Conservation (phyloP, 1,140 invertebrate genomes). For the Cydia fagiglandana region DNA sequence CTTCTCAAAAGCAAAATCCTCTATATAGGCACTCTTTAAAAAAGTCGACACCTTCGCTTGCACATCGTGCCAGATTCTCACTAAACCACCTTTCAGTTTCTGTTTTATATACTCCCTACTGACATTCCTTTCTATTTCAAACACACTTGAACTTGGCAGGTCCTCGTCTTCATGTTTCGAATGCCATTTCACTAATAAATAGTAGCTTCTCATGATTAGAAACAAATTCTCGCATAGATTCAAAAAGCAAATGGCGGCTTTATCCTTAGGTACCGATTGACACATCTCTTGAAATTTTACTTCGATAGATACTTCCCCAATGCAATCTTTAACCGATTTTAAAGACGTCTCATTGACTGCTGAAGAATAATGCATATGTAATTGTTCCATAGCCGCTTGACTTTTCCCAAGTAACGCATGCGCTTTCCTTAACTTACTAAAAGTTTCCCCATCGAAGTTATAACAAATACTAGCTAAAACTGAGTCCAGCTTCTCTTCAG, state of each 20-base stretch:
- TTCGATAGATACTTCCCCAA: constrained; percentile 82
- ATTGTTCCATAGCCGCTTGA: constrained; percentile 94
- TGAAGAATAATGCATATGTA: constrained; percentile 97
- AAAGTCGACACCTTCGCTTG: constrained; percentile 93
- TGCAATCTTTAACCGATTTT: constrained; percentile 86
- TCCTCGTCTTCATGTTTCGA: constrained; percentile 77
- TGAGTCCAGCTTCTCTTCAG: constrained; percentile 94
- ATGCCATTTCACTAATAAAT: constrained; percentile 91
- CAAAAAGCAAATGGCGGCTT: constrained; percentile 89
- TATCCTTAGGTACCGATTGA: constrained; percentile 85
- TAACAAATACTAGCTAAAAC: constrained; percentile 88
- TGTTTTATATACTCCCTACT: constrained; percentile 90
- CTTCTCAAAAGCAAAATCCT: constrained; percentile 94
- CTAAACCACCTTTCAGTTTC: constrained; percentile 92
- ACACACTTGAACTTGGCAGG: constrained; percentile 55
- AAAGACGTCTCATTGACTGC: constrained; percentile 95
- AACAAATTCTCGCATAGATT: constrained; percentile 92
- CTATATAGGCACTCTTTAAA: constrained; percentile 87
- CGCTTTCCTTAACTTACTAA: constrained; percentile 90
- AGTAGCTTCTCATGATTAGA: constrained; percentile 90
- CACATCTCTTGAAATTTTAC: constrained; percentile 90
- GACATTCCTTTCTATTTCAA: constrained; percentile 83
- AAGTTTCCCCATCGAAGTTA: constrained; percentile 86
- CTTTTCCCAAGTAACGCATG: constrained; percentile 92
- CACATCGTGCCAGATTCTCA: constrained; percentile 95